Conservation (phyloP, 37 sponge, comb jelly and placozoan species). For the Axinella damicornis region DNA sequence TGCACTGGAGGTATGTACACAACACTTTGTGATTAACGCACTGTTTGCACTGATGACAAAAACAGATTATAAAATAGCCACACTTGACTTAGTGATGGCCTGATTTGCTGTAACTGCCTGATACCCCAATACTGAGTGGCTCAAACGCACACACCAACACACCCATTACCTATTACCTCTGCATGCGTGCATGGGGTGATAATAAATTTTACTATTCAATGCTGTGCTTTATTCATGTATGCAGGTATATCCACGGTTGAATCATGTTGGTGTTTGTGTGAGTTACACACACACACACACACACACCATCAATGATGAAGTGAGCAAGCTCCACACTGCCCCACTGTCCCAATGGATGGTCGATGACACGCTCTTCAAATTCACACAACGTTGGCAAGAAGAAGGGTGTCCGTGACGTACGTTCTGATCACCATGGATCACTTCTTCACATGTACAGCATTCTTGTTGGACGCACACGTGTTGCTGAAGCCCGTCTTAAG, state of each 20-base stretch:
- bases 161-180: too few relatives aligned
- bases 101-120: too few relatives aligned
- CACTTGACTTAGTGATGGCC: too few relatives aligned
- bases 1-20: too few relatives aligned
- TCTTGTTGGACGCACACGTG: constrained; percentile 22
- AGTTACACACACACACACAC: constrained; percentile 4
- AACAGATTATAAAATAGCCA: too few relatives aligned
- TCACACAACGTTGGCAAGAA: constrained; percentile 41
- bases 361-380: background rate
- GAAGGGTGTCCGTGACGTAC: constrained; percentile 21
- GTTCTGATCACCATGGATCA: constrained; percentile 19
- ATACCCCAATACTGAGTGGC: too few relatives aligned
- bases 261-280: constrained; percentile 20
- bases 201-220: too few relatives aligned
- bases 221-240: background rate
- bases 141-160: too few relatives aligned
- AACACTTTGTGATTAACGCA: too few relatives aligned
- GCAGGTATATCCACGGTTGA: constrained; percentile 27
- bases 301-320: background rate
- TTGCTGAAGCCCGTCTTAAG: background rate
- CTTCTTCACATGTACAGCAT: constrained; percentile 43
- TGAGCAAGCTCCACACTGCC: constrained; percentile 10
- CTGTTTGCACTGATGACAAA: too few relatives aligned
- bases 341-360: constrained; percentile 15
- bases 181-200: too few relatives aligned